Base-by-base conservation (phyloP, 2,888 invertebrate genomes). In the Limnephilus auricula region DNA sequence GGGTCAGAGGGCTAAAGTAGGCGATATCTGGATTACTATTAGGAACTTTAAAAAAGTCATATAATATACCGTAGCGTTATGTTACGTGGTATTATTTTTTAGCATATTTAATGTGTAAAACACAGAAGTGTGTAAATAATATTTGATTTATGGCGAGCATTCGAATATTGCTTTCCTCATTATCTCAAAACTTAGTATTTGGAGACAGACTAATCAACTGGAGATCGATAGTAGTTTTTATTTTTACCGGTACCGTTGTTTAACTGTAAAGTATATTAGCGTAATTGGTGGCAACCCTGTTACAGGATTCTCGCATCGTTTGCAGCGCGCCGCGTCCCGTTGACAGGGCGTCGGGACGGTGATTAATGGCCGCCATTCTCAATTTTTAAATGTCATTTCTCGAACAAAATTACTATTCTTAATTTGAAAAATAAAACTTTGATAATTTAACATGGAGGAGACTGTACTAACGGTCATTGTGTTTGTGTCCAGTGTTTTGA, bases 291-390 rank as follows among this genome's bases (percentile, higher is more conserved):
- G 80, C 30, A 82, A 82, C 80, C 80, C 80, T 82, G 80, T 6
- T 5, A 82, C 82, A 32, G 82, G 82, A 82, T 82, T 37, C 82
- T 82, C 82, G 82, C 82, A 34, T 37, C 34, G 82, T 82, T 82
- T 82, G 80, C 80, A 31, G 32, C 34, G 84, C 84, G 37, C 40
- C 65, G 65, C 65, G 65, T 65, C 37, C 9, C 45, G 85, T 40
- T 85, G 85, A 85, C 85, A 84, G 40, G 40, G 30, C 40, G 85
- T 85, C 85, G 40, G n/a, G 37, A n/a, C 30, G 25, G 40, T 85
- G 85, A 85, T 85, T 85, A 37, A 85, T 85, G 37, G 85, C 12
- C 85, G 85, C 85, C 85, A 12, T 40, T 85, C 40, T 30, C 30
- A 85, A 37, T 34, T 82, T 82, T 31, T 32, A 31, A 82, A 32